These are phyloP conservation scores for Cynoglossus semilaevis DNA, from an alignment of 2,113 vertebrate genomes.

Conservation along the genomic window DNA sequence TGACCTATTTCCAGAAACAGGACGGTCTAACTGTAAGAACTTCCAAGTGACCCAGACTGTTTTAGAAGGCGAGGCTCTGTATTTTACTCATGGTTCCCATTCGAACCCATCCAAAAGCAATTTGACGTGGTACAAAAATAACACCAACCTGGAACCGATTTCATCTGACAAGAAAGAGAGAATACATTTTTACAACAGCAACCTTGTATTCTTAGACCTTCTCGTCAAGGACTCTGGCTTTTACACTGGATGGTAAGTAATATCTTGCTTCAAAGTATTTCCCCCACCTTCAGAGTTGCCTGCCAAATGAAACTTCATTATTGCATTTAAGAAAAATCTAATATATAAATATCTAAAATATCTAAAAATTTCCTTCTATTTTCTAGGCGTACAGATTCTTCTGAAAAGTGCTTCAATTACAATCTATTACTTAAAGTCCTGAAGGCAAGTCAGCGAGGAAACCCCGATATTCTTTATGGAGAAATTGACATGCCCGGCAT, in stretches of 20 bases:
- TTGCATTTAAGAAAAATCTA: no score
- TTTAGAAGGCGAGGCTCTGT: constrained; percentile 37
- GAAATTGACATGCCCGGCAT: fast-evolving
- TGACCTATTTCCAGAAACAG: constrained; percentile 5
- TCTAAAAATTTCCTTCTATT: not conserved
- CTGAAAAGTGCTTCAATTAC: not conserved
- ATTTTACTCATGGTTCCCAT: not conserved
- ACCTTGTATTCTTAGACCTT: constrained; percentile 39
- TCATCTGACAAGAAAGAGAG: constrained; percentile 9
- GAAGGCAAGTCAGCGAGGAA: not conserved
- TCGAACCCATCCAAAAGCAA: not conserved
- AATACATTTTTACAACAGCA: constrained; percentile 17
- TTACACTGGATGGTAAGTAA: constrained; percentile 41
- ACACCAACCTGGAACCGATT: not conserved
- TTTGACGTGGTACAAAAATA: constrained; percentile 37
- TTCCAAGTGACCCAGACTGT: fast-evolving
- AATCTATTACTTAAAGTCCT: not conserved
- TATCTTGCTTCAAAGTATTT: not conserved
- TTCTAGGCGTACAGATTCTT: not conserved
- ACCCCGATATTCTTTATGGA: not conserved
- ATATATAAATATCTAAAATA: not conserved
- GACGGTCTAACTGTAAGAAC: fast-evolving
- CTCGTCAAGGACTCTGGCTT: constrained; percentile 9
- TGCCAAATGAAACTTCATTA: no score
- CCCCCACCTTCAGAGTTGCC: no score